These are phyloP conservation scores for Ladona fulva DNA, from an alignment of 1,140 invertebrate species.

Conservation along the genomic window DNA sequence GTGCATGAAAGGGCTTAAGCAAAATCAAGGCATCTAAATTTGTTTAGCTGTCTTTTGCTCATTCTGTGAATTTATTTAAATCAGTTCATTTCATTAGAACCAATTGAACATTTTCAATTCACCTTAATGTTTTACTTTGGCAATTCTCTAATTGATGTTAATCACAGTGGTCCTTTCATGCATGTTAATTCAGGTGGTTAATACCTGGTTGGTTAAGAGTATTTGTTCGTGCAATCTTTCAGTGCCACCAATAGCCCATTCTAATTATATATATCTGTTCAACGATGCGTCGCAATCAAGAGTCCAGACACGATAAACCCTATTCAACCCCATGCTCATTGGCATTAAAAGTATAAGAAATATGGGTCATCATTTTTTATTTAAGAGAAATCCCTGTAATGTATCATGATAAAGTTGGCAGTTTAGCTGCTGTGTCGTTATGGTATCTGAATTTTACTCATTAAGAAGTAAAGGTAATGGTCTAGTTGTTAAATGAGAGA, in stretches of 20 bases:
- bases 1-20: slow-evolving; percentile 10
- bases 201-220: slow-evolving; percentile 14
- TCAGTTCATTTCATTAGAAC: neutral
- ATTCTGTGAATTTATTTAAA: neutral
- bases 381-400: neutral
- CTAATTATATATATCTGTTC: neutral
- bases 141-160: neutral
- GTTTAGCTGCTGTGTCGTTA: neutral
- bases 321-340: slow-evolving; percentile 15
- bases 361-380: neutral
- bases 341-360: neutral
- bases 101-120: neutral
- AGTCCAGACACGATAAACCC: slow-evolving; percentile 13
- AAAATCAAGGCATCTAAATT: neutral
- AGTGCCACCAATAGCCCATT: slow-evolving; percentile 15
- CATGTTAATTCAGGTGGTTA: slow-evolving; percentile 10
- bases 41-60: neutral
- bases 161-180: slow-evolving; percentile 12
- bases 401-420: neutral
- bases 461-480: neutral
- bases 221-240: slow-evolving; percentile 15
- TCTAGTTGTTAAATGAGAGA: no score
- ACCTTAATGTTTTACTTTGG: neutral
- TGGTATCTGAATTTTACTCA: neutral
- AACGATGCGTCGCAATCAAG: neutral